Percentiles rank a stretch among this genome's conserved stretches.
These are phyloP conservation scores for Vultur gryphus DNA, from an alignment of 2,797 vertebrate species.

Conservation along the genomic window DNA sequence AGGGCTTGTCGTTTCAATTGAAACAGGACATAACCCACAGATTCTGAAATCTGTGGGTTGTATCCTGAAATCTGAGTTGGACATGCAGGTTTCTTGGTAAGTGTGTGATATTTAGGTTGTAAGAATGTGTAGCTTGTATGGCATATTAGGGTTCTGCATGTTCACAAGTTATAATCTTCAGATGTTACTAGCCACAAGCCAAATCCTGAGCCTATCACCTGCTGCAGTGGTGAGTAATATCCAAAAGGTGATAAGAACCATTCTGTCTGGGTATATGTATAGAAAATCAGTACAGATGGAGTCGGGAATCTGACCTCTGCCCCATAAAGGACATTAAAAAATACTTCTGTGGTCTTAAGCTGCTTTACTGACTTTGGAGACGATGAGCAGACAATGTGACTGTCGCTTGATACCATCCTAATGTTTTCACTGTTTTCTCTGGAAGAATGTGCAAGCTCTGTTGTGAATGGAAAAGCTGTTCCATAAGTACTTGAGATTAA, in stretches of 20 bases:
- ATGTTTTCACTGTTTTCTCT: neutral
- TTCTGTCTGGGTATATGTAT: neutral
- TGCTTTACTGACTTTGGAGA: neutral
- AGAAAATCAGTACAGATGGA: neutral
- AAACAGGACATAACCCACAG: neutral
- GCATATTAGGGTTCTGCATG: neutral
- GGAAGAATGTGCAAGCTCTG: neutral
- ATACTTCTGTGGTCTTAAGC: neutral
- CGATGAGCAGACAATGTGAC: neutral
- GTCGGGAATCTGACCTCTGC: neutral
- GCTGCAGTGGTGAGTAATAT: neutral
- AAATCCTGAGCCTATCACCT: neutral
- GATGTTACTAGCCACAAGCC: neutral
- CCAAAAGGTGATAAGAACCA: neutral
- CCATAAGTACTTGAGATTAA: neutral
- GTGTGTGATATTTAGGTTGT: neutral
- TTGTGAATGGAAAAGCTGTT: neutral
- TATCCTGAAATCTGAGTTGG: neutral
- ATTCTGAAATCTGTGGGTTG: neutral
- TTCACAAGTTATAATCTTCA: neutral
- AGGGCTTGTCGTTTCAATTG: neutral
- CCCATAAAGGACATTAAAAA: neutral
- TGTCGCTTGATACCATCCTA: neutral
- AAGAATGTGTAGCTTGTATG: neutral
- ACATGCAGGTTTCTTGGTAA: neutral